Evolutionary conservation across 2,888 invertebrate species (phyloP), one percentile per base, ranked within the genome.

Genomic region (Dryomyza anilis): DNA sequence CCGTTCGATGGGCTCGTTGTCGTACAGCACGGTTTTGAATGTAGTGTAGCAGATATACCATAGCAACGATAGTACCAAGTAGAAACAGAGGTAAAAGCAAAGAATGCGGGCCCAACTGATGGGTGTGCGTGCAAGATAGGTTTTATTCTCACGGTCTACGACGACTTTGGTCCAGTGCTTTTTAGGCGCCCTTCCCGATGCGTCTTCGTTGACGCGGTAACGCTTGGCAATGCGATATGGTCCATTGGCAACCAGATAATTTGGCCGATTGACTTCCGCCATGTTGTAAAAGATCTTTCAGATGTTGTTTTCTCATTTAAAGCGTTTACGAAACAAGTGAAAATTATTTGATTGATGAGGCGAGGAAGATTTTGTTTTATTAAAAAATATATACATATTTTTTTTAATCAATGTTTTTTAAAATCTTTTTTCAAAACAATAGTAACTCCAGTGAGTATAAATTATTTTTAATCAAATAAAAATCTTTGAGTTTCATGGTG

Each of bases 1-100:
- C 2, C 7, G 10, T 2, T 21, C 27, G 2, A 33, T 21, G 10
- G 67, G 67, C 16, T 5, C 23, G 1, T 23, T 23, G 2, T 33
- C 21, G 21, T 33, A 29, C 6, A 67, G 5, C 14, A 50, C 61
- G 3, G 7, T 2, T 12, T 10, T 4, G 27, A 61, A 69, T 5
- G 53, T 14, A 14, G 8, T 7, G 53, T 53, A 65, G 33, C 57
- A 67, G 3, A 48, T 21, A 5, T 2, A 23, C 16, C 39, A 63
- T 0, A 65, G 12, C 12, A 61, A 4, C 1, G 50, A 58, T 14
- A 63, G 8, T 2, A n/a, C 36, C 25, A n/a, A 12, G 29, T 53
- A 67, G 36, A 67, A 61, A 7, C 39, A 4, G 5, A 48, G 2
- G 25, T 65, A 69, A 33, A 55, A 67, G 1, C 65, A 2, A 6